Conservation (phyloP, 2,888 invertebrate genomes). For the Thecocarcelia acutangulata region DNA sequence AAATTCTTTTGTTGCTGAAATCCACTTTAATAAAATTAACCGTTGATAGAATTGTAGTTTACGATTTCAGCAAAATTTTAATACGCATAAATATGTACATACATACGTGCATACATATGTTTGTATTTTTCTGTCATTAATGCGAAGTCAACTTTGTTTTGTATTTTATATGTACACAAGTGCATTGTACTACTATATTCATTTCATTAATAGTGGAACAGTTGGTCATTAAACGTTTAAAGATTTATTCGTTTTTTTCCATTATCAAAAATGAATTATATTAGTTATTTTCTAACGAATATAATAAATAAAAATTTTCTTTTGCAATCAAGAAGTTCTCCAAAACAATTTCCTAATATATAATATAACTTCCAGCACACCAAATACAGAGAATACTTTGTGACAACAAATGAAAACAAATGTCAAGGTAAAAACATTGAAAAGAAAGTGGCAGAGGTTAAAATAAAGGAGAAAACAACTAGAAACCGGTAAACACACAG, state of each 20-base stretch:
- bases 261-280: neutral
- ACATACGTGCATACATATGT: neutral
- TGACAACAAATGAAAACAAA: conserved; percentile 36
- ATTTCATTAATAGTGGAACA: neutral
- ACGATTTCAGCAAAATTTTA: too few species aligned
- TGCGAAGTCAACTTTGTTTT: too few species aligned
- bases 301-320: conserved; percentile 13
- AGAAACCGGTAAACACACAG: conserved; percentile 1
- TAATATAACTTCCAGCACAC: conserved; percentile 7
- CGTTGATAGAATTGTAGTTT: too few species aligned
- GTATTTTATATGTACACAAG: too few species aligned
- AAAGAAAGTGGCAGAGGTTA: neutral
- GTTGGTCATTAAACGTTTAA: neutral
- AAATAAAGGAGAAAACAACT: neutral
- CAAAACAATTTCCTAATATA: neutral
- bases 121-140: neutral
- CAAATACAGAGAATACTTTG: neutral
- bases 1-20: neutral
- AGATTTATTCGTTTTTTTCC: neutral
- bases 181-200: too few species aligned
- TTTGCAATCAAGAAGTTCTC: conserved; percentile 2
- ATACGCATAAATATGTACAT: neutral
- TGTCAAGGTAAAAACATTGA: conserved; percentile 39
- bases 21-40: neutral
- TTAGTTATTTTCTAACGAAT: neutral